Percentiles rank a stretch among this genome's conserved stretches.
phyloP scores from a whole-genome alignment of 2,113 vertebrate genomes.

The Anarrhichthys ocellatus region DNA sequence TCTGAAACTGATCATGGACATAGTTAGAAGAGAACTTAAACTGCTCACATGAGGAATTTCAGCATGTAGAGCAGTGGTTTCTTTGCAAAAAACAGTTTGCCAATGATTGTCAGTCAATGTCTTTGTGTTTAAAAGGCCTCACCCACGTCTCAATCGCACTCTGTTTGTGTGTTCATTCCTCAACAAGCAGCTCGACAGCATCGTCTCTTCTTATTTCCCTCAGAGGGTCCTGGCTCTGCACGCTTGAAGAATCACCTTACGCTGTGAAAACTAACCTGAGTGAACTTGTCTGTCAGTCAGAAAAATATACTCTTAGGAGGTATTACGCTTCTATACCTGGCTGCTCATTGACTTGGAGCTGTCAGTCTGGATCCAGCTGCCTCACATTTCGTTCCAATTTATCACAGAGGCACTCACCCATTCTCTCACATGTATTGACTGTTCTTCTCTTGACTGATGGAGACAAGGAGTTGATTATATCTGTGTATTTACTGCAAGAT shows the following conservation, averaged over 20 bases:
- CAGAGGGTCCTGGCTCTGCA: constrained; percentile 60
- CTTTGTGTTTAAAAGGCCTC: constrained; percentile 30
- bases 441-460: constrained; percentile 52
- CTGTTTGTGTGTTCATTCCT: constrained; percentile 66
- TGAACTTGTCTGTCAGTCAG: constrained; percentile 81
- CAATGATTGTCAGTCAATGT: constrained; percentile 47
- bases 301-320: constrained; percentile 79
- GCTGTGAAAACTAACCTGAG: constrained; percentile 68
- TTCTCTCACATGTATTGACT: constrained; percentile 42
- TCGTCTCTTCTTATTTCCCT: constrained; percentile 61
- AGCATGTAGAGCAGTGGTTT: constrained; percentile 25
- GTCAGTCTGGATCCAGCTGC: constrained; percentile 73
- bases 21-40: constrained; percentile 50
- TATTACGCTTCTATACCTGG: constrained; percentile 78
- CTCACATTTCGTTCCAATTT: constrained; percentile 67
- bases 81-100: constrained; percentile 33
- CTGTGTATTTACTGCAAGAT: constrained; percentile 41
- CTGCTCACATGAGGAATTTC: constrained; percentile 38
- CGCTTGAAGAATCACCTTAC: constrained; percentile 68
- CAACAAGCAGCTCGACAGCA: constrained; percentile 68
- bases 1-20: constrained; percentile 20
- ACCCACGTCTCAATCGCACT: constrained; percentile 56
- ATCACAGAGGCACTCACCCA: constrained; percentile 54
- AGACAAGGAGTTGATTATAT: constrained; percentile 52
- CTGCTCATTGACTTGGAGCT: constrained; percentile 77